Evolutionary conservation across 2,888 invertebrate species (phyloP).

Genomic region (Rambutsinella grinnellia): DNA sequence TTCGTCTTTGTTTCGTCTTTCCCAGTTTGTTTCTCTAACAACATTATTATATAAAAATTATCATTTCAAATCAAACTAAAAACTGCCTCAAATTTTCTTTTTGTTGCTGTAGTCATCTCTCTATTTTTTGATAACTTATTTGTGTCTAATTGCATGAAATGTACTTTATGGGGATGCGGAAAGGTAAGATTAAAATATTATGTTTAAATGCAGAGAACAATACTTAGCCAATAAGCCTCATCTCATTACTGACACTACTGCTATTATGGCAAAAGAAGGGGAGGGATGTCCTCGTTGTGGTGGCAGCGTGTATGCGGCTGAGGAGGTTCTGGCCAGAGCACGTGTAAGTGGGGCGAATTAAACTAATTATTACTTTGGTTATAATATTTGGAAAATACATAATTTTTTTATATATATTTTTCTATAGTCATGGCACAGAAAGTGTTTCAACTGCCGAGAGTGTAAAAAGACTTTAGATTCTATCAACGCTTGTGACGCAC

Average conservation of each 20-base stretch:
- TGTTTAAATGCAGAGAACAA: conserved; percentile 65
- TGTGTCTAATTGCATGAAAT: too few relatives aligned
- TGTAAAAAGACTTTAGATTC: conserved; percentile 96
- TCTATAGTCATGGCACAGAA: conserved; percentile 86
- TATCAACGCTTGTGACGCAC: conserved; percentile 94
- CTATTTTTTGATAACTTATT: conserved; percentile 8
- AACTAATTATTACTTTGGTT: conserved; percentile 18
- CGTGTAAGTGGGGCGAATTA: too few relatives aligned
- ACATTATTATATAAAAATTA: too few relatives aligned
- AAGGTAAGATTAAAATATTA: too few relatives aligned
- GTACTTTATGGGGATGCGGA: too few relatives aligned
- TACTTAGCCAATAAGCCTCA: conserved; percentile 66
- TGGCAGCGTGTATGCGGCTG: conserved; percentile 93
- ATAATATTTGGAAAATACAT: background rate
- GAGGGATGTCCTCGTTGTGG: conserved; percentile 92
- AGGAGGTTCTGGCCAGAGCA: conserved; percentile 91
- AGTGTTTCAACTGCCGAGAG: conserved; percentile 92
- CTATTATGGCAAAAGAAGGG: conserved; percentile 82
- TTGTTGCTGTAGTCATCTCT: conserved; percentile 4
- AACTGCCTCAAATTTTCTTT: too few relatives aligned
- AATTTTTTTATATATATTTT: background rate
- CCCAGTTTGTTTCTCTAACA: background rate
- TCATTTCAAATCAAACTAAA: too few relatives aligned
- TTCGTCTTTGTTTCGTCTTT: conserved; percentile 2
- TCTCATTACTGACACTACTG: conserved; percentile 80